These are phyloP conservation scores for Rhinatrema bivittatum DNA, from an alignment of 2,797 vertebrate genomes.

Conservation along the genomic window DNA sequence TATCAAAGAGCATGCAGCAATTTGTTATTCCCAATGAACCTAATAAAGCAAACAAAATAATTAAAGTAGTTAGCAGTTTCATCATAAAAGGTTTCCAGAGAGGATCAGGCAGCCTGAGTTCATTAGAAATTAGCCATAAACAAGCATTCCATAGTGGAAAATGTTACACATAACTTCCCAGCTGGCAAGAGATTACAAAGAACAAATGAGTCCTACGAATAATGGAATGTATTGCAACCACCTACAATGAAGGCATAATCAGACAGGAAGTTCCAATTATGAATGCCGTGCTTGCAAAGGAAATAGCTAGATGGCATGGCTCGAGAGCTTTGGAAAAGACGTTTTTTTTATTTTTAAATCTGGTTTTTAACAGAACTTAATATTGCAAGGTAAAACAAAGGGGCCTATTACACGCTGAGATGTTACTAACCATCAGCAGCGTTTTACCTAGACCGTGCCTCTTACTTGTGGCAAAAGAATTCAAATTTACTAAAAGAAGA, in stretches of 20 bases:
- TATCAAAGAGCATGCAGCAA: not conserved
- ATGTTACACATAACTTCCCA: slow-evolving; percentile 18
- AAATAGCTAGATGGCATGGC: not conserved
- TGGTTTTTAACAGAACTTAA: too few species aligned
- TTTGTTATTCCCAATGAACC: not conserved
- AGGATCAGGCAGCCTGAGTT: slow-evolving; percentile 11
- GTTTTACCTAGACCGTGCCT: too few species aligned
- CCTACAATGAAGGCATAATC: slow-evolving; percentile 33
- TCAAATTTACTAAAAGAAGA: too few species aligned
- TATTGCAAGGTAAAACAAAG: too few species aligned
- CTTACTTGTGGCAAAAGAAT: too few species aligned
- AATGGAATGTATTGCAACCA: slow-evolving; percentile 11
- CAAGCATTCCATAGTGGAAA: slow-evolving; percentile 22
- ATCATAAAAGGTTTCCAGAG: slow-evolving; percentile 20
- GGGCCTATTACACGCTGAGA: too few species aligned
- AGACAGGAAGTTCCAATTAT: slow-evolving; percentile 32
- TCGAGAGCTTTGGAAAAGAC: too few species aligned
- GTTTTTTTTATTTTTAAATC: too few species aligned
- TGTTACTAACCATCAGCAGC: too few species aligned
- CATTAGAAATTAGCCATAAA: slow-evolving; percentile 23
- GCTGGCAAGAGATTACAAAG: slow-evolving; percentile 17
- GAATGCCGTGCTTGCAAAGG: slow-evolving; percentile 16
- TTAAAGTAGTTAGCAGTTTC: slow-evolving; percentile 14
- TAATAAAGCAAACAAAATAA: slow-evolving; percentile 17
- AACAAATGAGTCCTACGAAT: slow-evolving; percentile 29